These are phyloP conservation scores for Rutilus rutilus DNA, from an alignment of 2,113 vertebrate species.

Conservation along the genomic window DNA sequence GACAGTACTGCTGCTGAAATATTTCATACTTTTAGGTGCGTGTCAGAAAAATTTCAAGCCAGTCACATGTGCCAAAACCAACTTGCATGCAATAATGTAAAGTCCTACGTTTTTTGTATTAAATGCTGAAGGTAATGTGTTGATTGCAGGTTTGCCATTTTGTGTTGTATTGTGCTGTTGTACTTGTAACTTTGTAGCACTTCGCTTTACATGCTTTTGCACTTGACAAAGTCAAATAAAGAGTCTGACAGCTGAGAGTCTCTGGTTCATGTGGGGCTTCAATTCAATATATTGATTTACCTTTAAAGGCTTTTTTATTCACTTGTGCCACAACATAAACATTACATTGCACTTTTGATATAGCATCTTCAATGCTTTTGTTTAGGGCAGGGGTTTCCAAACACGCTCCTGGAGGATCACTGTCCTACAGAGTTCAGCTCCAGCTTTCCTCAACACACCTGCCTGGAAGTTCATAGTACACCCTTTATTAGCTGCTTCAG, in stretches of 20 bases:
- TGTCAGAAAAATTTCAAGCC: neutral
- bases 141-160: slow-evolving; percentile 25
- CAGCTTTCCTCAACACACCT: no score
- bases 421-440: no score
- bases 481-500: no score
- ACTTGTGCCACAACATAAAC: no score
- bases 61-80: slow-evolving; percentile 57
- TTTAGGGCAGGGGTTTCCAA: no score
- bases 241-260: slow-evolving; percentile 73
- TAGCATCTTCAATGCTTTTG: no score
- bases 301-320: no score
- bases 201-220: slow-evolving; percentile 75
- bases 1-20: neutral
- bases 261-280: neutral
- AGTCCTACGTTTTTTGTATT: slow-evolving; percentile 33
- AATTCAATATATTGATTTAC: neutral
- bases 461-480: no score
- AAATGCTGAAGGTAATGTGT: slow-evolving; percentile 38
- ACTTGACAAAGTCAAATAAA: slow-evolving; percentile 85
- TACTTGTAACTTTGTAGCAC: slow-evolving; percentile 66
- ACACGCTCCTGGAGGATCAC: no score
- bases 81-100: slow-evolving; percentile 28
- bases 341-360: no score
- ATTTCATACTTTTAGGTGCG: neutral
- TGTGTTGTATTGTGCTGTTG: slow-evolving; percentile 24